Percentiles rank a stretch among this genome's conserved stretches.
Conservation (phyloP, 2,797 vertebrate species). For the Tauraco hartlaubi region DNA sequence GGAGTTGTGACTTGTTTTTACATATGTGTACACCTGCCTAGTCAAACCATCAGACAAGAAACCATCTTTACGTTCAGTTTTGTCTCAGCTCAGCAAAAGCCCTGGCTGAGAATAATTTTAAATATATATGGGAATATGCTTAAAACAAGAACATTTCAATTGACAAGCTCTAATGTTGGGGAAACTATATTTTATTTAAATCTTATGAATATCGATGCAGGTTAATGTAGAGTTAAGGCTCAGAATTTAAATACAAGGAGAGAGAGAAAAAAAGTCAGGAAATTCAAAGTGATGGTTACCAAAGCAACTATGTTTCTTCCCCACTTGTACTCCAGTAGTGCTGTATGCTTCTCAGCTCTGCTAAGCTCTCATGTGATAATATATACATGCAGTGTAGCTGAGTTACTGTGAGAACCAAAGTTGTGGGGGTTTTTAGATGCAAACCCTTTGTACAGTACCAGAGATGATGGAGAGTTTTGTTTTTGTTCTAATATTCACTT, state of each 20-base stretch:
- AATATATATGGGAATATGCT: not conserved
- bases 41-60: not conserved
- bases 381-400: not conserved
- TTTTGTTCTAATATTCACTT: not conserved
- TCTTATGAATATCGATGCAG: not conserved
- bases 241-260: not conserved
- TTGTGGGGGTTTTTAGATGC: not conserved
- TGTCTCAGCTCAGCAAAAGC: not conserved
- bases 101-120: not conserved
- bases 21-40: not conserved
- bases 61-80: not conserved
- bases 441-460: not conserved
- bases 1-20: not conserved
- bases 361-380: constrained; percentile 7
- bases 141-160: not conserved
- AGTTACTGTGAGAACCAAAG: constrained; percentile 16
- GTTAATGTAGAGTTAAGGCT: not conserved
- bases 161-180: not conserved
- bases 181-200: constrained; percentile 6
- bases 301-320: constrained; percentile 40
- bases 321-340: not conserved
- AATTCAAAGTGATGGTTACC: constrained; percentile 37
- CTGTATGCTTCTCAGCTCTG: not conserved
- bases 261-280: not conserved
- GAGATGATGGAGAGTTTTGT: not conserved